These are phyloP conservation scores for Iphiclides podalirius DNA, from an alignment of 2,888 invertebrate species.

Conservation along the genomic window DNA sequence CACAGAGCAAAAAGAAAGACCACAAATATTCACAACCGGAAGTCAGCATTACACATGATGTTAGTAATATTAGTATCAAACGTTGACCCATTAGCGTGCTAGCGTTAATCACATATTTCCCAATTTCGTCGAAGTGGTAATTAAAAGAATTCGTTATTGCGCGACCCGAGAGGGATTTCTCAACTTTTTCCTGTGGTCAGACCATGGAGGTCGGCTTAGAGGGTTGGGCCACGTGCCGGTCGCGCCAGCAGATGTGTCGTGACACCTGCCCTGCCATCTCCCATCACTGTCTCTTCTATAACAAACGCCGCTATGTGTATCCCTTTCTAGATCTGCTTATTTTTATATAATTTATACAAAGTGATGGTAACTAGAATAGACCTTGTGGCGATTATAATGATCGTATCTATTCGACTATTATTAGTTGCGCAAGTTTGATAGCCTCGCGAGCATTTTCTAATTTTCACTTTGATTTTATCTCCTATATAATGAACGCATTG, in stretches of 20 bases:
- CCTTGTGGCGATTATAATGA: conserved; percentile 71
- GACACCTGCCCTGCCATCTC: conserved; percentile 75
- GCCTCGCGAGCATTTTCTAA: conserved; percentile 5
- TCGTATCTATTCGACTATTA: conserved; percentile 50
- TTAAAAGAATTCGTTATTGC: conserved; percentile 32
- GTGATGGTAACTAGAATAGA: conserved; percentile 77
- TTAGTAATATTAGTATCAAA: too few species aligned
- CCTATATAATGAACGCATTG: too few species aligned
- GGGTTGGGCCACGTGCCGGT: conserved; percentile 75
- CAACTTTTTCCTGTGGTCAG: conserved; percentile 61
- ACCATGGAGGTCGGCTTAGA: conserved; percentile 60
- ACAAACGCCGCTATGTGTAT: conserved; percentile 47
- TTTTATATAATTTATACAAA: conserved; percentile 79
- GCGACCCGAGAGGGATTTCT: conserved; percentile 51
- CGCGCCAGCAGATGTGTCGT: conserved; percentile 72
- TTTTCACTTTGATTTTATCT: conserved; percentile 1
- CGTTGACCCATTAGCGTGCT: too few species aligned
- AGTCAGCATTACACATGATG: too few species aligned
- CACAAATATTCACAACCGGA: too few species aligned
- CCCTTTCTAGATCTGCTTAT: conserved; percentile 67
- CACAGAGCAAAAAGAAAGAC: too few species aligned
- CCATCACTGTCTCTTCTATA: conserved; percentile 60
- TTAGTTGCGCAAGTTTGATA: conserved; percentile 49
- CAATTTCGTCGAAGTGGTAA: too few species aligned
- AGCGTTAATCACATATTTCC: too few species aligned